These are phyloP conservation scores for Phthorimaea operculella DNA, from an alignment of 1,140 invertebrate species.

Conservation along the genomic window DNA sequence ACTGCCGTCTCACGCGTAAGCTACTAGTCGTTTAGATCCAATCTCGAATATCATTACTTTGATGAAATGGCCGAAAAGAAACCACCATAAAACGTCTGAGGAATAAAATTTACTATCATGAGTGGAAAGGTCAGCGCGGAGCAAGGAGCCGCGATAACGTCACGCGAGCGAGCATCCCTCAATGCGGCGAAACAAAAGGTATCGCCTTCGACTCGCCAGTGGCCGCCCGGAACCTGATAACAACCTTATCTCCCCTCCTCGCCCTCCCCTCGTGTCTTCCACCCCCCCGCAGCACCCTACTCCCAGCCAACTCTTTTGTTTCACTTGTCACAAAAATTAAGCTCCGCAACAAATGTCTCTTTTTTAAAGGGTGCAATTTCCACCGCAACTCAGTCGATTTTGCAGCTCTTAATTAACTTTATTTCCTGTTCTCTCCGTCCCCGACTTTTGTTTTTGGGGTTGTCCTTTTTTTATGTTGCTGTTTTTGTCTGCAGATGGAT, in stretches of 20 bases:
- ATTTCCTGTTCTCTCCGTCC: slow-evolving; percentile 64
- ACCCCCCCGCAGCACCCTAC: slow-evolving; percentile 26
- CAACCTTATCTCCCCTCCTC: slow-evolving; percentile 52
- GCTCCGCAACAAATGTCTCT: slow-evolving; percentile 66
- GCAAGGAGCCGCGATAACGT: slow-evolving; percentile 54
- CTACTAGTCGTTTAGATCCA: slow-evolving; percentile 5
- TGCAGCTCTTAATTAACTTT: slow-evolving; percentile 68
- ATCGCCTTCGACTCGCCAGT: slow-evolving; percentile 59
- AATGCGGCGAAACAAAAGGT: slow-evolving; percentile 62
- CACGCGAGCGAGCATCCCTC: slow-evolving; percentile 59
- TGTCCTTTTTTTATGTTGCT: slow-evolving; percentile 59
- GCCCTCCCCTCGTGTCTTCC: slow-evolving; percentile 24
- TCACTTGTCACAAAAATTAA: slow-evolving; percentile 68
- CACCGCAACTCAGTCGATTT: slow-evolving; percentile 67
- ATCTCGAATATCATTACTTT: slow-evolving; percentile 23
- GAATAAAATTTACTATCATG: slow-evolving; percentile 59
- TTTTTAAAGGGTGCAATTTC: slow-evolving; percentile 65
- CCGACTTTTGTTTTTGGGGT: slow-evolving; percentile 60
- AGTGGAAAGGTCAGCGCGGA: slow-evolving; percentile 56
- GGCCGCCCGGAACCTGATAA: slow-evolving; percentile 58
- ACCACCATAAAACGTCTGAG: slow-evolving; percentile 48
- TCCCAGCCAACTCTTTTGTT: slow-evolving; percentile 63
- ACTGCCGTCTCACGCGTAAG: neutral
- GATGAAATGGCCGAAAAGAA: slow-evolving; percentile 22
- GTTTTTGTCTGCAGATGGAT: slow-evolving; percentile 64